These are phyloP conservation scores for Leptopilina myrica DNA, from an alignment of 2,888 invertebrate genomes.

Conservation along the genomic window DNA sequence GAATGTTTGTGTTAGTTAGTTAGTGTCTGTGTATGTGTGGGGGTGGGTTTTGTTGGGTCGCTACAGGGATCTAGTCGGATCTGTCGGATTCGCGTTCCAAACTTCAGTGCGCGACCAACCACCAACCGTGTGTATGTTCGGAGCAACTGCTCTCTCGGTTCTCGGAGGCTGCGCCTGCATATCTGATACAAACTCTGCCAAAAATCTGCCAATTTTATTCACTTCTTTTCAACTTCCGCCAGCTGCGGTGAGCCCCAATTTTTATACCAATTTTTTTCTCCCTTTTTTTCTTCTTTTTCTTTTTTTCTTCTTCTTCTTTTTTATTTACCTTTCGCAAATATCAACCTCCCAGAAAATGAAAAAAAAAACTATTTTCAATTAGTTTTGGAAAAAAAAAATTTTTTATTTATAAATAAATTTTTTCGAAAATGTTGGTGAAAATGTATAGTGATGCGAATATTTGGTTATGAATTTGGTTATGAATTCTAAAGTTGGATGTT, in stretches of 20 bases:
- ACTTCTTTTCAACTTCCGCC: slow-evolving; percentile 32
- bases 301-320: neutral
- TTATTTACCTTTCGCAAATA: too few species aligned
- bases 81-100: slow-evolving; percentile 67
- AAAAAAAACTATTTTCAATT: neutral
- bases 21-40: slow-evolving; percentile 28
- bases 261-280: neutral
- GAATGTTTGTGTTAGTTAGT: neutral
- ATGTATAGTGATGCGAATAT: neutral
- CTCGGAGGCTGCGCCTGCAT: slow-evolving; percentile 35
- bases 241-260: slow-evolving; percentile 40
- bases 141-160: slow-evolving; percentile 37
- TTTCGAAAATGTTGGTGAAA: neutral
- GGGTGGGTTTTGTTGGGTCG: slow-evolving; percentile 53
- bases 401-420: neutral
- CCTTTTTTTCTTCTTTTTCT: neutral
- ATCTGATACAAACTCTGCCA: neutral
- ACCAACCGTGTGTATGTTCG: slow-evolving; percentile 66
- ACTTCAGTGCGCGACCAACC: slow-evolving; percentile 75
- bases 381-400: neutral
- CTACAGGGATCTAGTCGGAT: slow-evolving; percentile 58
- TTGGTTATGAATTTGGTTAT: neutral
- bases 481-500: neutral
- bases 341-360: neutral
- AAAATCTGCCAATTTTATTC: slow-evolving; percentile 29